Conservation (phyloP, 30 jellyfish, hydroid and myxozoan genomes). For the Euphysa ruthae region DNA sequence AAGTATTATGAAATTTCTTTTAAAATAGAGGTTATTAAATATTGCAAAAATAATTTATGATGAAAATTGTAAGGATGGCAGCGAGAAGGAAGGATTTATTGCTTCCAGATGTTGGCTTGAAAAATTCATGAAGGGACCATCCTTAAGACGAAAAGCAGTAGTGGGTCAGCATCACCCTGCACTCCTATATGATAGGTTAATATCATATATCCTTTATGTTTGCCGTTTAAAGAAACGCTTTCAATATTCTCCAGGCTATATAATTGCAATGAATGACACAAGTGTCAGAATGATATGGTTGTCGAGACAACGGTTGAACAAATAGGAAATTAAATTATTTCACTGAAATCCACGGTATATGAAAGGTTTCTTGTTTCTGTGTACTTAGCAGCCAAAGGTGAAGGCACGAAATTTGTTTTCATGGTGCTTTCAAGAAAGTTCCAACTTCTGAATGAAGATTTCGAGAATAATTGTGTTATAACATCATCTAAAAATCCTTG, state of each 20-base stretch:
- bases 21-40: not conserved
- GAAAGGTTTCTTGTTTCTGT: not conserved
- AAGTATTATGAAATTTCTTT: not conserved
- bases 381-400: slow-evolving; percentile 3
- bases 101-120: not conserved
- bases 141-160: too few species aligned
- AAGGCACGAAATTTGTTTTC: not conserved
- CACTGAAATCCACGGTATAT: not conserved
- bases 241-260: not conserved
- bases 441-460: not conserved
- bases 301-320: not conserved
- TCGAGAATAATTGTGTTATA: not conserved
- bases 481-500: not conserved
- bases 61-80: not conserved
- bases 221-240: not conserved
- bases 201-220: not conserved
- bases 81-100: not conserved
- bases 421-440: not conserved
- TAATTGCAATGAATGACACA: not conserved
- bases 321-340: not conserved
- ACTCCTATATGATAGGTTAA: not conserved
- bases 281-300: not conserved
- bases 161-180: too few species aligned
- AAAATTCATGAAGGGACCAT: not conserved
- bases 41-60: not conserved